Conservation (phyloP, 2,888 invertebrate species). For the Noctuana brunneofusca region DNA sequence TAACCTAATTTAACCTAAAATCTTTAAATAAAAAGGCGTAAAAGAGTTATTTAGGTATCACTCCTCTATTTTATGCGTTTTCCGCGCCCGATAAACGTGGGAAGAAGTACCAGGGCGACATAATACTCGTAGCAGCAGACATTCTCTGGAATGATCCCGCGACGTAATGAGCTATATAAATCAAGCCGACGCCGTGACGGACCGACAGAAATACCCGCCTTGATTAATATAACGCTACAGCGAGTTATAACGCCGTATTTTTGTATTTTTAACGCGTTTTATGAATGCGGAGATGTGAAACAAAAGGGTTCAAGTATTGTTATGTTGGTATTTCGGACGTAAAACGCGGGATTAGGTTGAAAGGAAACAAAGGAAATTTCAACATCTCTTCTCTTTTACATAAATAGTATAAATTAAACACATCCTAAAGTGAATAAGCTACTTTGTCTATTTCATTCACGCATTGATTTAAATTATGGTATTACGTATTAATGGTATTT, state of each 20-base stretch:
- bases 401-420: slow-evolving; percentile 1
- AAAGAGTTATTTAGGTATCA: too few species aligned
- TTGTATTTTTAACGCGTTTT: slow-evolving; percentile 30
- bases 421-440: too few species aligned
- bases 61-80: neutral
- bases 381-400: slow-evolving; percentile 1
- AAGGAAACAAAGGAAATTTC: slow-evolving; percentile 21
- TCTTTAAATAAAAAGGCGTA: too few species aligned
- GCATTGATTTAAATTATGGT: too few species aligned
- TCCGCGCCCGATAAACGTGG: neutral
- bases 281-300: slow-evolving; percentile 26
- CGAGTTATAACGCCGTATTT: slow-evolving; percentile 21
- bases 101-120: slow-evolving; percentile 31
- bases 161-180: slow-evolving; percentile 64
- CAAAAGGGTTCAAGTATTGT: slow-evolving; percentile 32
- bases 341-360: slow-evolving; percentile 24
- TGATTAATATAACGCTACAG: slow-evolving; percentile 38
- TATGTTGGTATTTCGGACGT: slow-evolving; percentile 20
- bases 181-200: slow-evolving; percentile 58
- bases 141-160: slow-evolving; percentile 30
- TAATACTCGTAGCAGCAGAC: slow-evolving; percentile 22
- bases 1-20: too few species aligned
- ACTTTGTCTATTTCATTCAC: too few species aligned
- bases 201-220: slow-evolving; percentile 54
- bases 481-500: too few species aligned